These are phyloP conservation scores for Anguilla pacifica DNA, from an alignment of 2,797 vertebrate species.

Conservation along the genomic window DNA sequence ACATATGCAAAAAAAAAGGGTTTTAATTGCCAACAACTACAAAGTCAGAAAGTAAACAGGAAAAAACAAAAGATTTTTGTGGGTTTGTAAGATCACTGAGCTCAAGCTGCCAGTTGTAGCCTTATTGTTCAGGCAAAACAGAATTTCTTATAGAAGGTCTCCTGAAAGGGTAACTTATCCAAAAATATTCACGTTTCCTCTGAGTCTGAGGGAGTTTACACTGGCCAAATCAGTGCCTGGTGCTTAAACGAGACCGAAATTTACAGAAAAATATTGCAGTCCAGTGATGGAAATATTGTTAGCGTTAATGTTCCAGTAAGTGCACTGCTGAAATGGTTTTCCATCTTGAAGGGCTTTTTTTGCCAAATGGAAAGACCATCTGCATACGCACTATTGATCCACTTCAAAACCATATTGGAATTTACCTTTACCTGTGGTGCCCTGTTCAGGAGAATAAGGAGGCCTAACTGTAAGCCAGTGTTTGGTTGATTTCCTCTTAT, in stretches of 20 bases:
- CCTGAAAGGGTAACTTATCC: neutral
- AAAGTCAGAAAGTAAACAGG: neutral
- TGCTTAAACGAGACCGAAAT: neutral
- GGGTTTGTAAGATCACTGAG: neutral
- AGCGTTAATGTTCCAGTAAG: neutral
- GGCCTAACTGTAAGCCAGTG: neutral
- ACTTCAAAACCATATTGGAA: neutral
- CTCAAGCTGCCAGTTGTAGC: neutral
- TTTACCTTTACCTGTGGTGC: neutral
- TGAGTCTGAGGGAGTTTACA: conserved; percentile 6
- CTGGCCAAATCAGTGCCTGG: neutral
- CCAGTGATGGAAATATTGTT: neutral
- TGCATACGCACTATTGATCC: neutral
- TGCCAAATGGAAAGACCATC: conserved; percentile 21
- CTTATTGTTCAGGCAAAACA: neutral
- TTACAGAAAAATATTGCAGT: neutral
- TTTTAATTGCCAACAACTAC: conserved; percentile 15
- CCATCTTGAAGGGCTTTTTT: neutral
- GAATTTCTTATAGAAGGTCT: neutral
- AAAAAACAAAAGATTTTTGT: conserved; percentile 6
- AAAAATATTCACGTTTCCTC: neutral
- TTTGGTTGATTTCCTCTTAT: neutral
- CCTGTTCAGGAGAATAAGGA: neutral
- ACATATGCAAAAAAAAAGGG: neutral
- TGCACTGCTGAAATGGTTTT: conserved; percentile 6